A percentile compares a stretch with the other conserved stretches of the same genome.
Evolutionary conservation across 2,888 invertebrate species (phyloP).

Genomic region (Maniola hyperantus): DNA sequence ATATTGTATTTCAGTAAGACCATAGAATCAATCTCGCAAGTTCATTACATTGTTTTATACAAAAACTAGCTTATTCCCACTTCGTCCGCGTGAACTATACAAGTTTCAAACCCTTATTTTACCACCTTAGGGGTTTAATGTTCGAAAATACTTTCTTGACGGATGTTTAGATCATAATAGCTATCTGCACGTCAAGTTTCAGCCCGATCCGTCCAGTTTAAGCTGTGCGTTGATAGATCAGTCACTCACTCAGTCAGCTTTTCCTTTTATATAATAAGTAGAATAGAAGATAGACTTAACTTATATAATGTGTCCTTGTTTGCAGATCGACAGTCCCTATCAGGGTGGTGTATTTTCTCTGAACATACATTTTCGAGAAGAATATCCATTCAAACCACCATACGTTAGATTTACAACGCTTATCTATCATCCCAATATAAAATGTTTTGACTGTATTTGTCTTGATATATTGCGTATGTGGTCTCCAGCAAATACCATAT

Average conservation of each 20-base stretch:
- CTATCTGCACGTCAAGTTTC: too few species aligned
- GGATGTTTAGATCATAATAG: too few species aligned
- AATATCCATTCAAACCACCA: conserved; percentile 99
- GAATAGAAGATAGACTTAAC: conserved; percentile 32
- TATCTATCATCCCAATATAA: conserved; percentile 99
- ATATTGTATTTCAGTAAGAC: conserved; percentile 33
- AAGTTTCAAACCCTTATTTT: not conserved
- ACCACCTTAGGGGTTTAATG: too few species aligned
- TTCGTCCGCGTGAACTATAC: too few species aligned
- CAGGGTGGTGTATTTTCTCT: conserved; percentile 99
- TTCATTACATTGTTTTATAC: conserved; percentile 34
- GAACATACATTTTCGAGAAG: conserved; percentile 99
- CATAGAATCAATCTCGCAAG: conserved; percentile 34
- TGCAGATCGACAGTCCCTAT: conserved; percentile 99
- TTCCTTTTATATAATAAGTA: too few species aligned
- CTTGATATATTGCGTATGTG: conserved; percentile 99
- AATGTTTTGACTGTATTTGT: conserved; percentile 99
- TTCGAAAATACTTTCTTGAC: too few species aligned
- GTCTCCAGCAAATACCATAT: conserved; percentile 99
- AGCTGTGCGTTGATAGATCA: too few species aligned
- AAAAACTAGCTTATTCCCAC: conserved; percentile 18
- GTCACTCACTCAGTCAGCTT: too few species aligned
- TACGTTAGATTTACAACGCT: conserved; percentile 99
- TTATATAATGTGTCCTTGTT: conserved; percentile 43
- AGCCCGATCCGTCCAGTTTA: too few species aligned